Percentiles rank a stretch among this genome's conserved stretches.
Conservation (phyloP, 2,113 vertebrate species). For the Elaphurus davidianus region DNA sequence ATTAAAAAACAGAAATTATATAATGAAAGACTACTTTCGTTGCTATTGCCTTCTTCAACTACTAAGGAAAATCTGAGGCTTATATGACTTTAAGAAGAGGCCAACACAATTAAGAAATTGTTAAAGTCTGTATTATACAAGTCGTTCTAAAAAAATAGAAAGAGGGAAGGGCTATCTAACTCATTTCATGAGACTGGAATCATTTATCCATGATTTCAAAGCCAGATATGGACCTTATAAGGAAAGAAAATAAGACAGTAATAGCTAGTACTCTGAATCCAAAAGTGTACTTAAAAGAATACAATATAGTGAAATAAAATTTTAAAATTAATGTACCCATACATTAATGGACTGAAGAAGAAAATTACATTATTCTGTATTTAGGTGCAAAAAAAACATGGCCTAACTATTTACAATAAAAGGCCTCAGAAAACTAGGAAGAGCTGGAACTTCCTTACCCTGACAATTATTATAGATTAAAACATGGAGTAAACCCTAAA, state of each 20-base stretch:
- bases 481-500: background rate
- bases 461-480: background rate
- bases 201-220: constrained; percentile 17
- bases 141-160: background rate
- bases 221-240: constrained; percentile 21
- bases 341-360: background rate
- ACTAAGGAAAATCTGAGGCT: background rate
- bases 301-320: constrained; percentile 1
- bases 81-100: background rate
- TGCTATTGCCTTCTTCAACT: background rate
- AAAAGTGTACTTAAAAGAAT: constrained; percentile 17
- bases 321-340: background rate
- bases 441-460: background rate
- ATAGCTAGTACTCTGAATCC: background rate
- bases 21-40: background rate
- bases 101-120: background rate
- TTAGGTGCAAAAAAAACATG: background rate
- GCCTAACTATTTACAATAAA: background rate
- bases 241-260: constrained; percentile 28
- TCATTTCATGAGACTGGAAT: background rate
- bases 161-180: background rate
- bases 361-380: background rate
- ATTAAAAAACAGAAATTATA: background rate
- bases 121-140: background rate
- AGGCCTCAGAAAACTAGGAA: constrained; percentile 16